phyloP scores from a whole-genome alignment of 2,113 vertebrate genomes.

The Romanogobio albipinnatus region DNA sequence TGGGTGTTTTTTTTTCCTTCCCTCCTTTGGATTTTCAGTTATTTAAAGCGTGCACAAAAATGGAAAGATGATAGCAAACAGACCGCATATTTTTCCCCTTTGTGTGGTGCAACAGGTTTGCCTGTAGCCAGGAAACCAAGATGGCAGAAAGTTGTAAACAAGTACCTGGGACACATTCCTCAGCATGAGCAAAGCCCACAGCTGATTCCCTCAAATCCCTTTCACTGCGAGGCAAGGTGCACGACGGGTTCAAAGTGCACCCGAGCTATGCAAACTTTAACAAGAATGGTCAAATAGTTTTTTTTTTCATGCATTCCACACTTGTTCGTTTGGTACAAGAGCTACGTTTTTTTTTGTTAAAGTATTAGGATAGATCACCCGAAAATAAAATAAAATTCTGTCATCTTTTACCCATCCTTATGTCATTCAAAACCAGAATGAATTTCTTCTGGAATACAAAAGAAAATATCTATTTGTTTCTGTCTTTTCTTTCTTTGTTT shows the following conservation, averaged over 20 bases:
- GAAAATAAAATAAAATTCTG: too few species aligned
- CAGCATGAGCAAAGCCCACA: constrained; percentile 50
- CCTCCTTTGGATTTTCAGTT: constrained; percentile 12
- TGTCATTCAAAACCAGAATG: background rate
- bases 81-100: constrained; percentile 58
- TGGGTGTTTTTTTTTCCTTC: constrained; percentile 11
- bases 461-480: background rate
- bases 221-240: constrained; percentile 71
- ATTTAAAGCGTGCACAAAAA: background rate
- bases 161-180: constrained; percentile 75
- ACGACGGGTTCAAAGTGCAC: constrained; percentile 70
- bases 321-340: background rate
- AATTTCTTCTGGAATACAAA: background rate
- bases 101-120: constrained; percentile 71
- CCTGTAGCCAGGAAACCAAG: constrained; percentile 69
- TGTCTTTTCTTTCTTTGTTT: background rate
- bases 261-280: constrained; percentile 57
- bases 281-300: constrained; percentile 43
- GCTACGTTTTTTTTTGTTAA: background rate
- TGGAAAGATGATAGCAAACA: constrained; percentile 46
- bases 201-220: constrained; percentile 64
- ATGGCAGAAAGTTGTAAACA: constrained; percentile 71
- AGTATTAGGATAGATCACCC: background rate
- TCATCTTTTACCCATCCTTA: background rate
- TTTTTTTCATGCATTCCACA: background rate